These are phyloP conservation scores for Hyposmocoma kahamanoa DNA, from an alignment of 1,140 invertebrate genomes.

Conservation along the genomic window DNA sequence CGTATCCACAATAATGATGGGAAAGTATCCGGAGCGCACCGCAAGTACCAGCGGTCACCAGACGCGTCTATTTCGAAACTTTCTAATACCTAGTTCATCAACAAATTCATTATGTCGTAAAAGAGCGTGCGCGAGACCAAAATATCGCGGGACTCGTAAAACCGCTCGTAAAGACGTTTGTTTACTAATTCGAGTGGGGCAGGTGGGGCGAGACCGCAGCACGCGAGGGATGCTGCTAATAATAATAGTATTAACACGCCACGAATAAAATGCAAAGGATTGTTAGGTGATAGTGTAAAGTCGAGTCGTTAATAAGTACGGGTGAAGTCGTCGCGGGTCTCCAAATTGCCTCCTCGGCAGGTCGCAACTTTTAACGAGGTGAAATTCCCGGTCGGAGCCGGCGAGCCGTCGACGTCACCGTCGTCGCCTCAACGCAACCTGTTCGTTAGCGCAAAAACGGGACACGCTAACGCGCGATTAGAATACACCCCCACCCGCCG, in stretches of 20 bases:
- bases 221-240: conserved; percentile 53
- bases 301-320: conserved; percentile 54
- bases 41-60: conserved; percentile 32
- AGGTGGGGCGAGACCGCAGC: conserved; percentile 44
- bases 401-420: conserved; percentile 24
- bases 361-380: conserved; percentile 72
- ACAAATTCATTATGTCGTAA: conserved; percentile 74
- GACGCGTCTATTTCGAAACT: conserved; percentile 64
- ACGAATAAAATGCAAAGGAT: conserved; percentile 15
- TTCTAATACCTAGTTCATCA: conserved; percentile 71
- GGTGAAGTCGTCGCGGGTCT: conserved; percentile 39
- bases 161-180: conserved; percentile 69
- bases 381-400: conserved; percentile 51
- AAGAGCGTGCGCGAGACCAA: conserved; percentile 64
- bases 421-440: conserved; percentile 66
- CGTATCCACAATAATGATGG: neutral
- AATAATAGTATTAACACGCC: conserved; percentile 44
- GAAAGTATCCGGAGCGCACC: neutral
- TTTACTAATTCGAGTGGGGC: conserved; percentile 71
- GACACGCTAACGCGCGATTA: conserved; percentile 67
- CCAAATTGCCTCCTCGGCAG: conserved; percentile 62
- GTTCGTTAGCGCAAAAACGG: conserved; percentile 70
- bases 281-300: conserved; percentile 28
- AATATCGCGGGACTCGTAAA: conserved; percentile 69
- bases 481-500: conserved; percentile 49